phyloP scores from a whole-genome alignment of 2,113 vertebrate species.

The Dipodomys merriami region DNA sequence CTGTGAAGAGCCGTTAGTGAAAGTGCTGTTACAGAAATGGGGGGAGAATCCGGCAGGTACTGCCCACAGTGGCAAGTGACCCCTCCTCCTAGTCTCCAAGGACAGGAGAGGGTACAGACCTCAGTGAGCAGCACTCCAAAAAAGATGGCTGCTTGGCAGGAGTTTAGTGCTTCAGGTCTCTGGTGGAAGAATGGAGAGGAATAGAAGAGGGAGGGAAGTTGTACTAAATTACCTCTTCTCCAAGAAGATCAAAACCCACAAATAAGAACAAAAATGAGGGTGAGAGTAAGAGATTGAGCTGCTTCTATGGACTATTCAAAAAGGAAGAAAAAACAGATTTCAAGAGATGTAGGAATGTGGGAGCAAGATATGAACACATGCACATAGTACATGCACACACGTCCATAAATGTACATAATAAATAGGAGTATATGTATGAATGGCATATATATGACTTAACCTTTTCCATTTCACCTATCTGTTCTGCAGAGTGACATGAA shows the following conservation, averaged over 20 bases:
- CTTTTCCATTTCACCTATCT: not conserved
- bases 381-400: no score
- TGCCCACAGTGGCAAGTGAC: not conserved
- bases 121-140: fast-evolving
- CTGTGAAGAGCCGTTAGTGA: not conserved
- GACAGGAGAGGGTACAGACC: not conserved
- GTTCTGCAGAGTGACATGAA: not conserved
- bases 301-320: not conserved
- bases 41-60: not conserved
- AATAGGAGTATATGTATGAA: not conserved
- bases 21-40: not conserved
- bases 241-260: not conserved
- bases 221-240: not conserved
- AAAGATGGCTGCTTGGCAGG: not conserved
- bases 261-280: not conserved
- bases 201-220: not conserved
- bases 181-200: not conserved
- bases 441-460: not conserved
- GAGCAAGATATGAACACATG: no score
- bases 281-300: not conserved
- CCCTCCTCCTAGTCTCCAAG: not conserved
- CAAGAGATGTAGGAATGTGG: not conserved
- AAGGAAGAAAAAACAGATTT: not conserved
- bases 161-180: not conserved
- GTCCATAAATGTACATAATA: no score